Conservation (phyloP, 2,113 vertebrate genomes). For the Brachypteracias leptosomus region DNA sequence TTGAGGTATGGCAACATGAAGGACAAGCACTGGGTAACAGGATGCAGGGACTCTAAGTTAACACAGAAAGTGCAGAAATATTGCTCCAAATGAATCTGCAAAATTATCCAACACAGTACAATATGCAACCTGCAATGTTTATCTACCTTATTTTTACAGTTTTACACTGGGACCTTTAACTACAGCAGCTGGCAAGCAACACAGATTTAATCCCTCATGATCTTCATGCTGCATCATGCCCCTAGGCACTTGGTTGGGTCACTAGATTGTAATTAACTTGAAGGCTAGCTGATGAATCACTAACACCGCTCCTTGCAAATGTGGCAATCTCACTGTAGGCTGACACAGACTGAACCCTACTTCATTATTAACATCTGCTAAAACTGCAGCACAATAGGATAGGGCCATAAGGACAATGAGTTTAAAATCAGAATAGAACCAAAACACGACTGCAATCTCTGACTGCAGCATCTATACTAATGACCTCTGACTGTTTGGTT, state of each 20-base stretch:
- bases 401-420: not conserved
- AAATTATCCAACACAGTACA: not conserved
- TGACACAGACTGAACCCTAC: not conserved
- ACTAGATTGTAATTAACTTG: not conserved
- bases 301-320: not conserved
- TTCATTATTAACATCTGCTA: not conserved
- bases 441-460: not conserved
- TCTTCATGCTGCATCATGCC: not conserved
- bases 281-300: not conserved
- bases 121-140: not conserved
- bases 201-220: not conserved
- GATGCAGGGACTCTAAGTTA: not conserved
- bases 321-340: not conserved
- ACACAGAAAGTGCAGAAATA: not conserved
- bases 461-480: not conserved
- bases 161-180: not conserved
- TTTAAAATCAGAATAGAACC: not conserved
- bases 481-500: not conserved
- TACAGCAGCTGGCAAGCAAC: not conserved
- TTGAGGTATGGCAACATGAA: not conserved
- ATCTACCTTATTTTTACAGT: not conserved
- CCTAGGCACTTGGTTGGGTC: not conserved
- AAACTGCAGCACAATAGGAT: not conserved
- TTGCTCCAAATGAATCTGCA: not conserved
- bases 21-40: not conserved